Base-by-base conservation (phyloP, 2,113 vertebrate species). In the Hystrix cristata region DNA sequence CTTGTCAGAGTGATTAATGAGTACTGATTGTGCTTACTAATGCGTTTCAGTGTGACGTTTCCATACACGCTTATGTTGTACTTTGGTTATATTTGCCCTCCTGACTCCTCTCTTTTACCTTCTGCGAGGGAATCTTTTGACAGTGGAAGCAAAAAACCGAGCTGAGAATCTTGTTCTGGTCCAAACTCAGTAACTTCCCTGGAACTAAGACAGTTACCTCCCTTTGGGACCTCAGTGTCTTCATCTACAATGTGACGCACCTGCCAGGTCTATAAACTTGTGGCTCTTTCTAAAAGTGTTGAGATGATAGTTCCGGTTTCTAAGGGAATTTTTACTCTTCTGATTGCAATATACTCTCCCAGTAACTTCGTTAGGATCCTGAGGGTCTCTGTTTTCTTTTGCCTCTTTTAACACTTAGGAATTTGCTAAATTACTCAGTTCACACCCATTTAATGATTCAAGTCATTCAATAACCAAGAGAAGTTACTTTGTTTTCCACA, bases 341-440 rank as follows among this genome's bases (percentile, higher is more conserved):
- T 43, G 25, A 59, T 57, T 38, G n/a, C 34, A 46, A 16, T 65
- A 60, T 48, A 78, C 31, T 95, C 43, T 59, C 79, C 12, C 14
- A 71, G 67, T 91, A 65, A 72, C 48, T 80, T 86, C 62, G 84
- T 3, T 38, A 46, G 51, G 62, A 19, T 48, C 51, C 80, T 83
- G 25, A 91, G 31, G 71, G 60, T 62, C 84, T 67, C 71, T 74
- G 18, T 57, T 46, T 29, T 72, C 10, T 76, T 82, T 74, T 59
- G 29, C 13, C 43, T 93, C 43, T 94, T 95, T 81, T 57, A 90
- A 62, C 57, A 55, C 11, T 92, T 94, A 82, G 79, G 31, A 92
- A 74, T 65, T 81, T 74, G 51, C 48, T 91, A 64, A 96, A 89
- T 84, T 80, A 95, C 74, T 90, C 53, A 86, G n/a, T 53, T 95